Percentiles rank a stretch among this genome's conserved stretches.
phyloP scores from a whole-genome alignment of 2,888 invertebrate genomes.

The Aphidius colemani region DNA sequence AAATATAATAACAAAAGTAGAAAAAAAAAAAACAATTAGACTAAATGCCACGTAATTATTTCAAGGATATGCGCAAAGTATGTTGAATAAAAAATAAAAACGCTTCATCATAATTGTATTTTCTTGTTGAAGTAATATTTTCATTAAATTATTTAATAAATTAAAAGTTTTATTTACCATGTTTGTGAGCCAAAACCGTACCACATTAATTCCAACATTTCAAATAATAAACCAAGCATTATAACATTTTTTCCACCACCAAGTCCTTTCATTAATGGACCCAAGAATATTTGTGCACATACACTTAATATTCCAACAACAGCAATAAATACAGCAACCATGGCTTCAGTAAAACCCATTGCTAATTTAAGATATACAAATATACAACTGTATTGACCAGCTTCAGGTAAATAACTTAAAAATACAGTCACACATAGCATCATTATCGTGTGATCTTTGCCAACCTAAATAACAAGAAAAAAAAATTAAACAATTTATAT shows the following conservation, averaged over 20 bases:
- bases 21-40: not conserved
- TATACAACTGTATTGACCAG: slow-evolving; percentile 99
- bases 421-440: slow-evolving; percentile 97
- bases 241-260: slow-evolving; percentile 93
- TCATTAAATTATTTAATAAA: slow-evolving; percentile 11
- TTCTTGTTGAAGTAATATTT: not conserved
- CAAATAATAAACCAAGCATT: slow-evolving; percentile 93
- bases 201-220: slow-evolving; percentile 96
- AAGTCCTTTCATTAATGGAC: slow-evolving; percentile 71
- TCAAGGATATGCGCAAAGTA: slow-evolving; percentile 21
- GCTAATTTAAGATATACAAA: slow-evolving; percentile 97
- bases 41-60: slow-evolving; percentile 19
- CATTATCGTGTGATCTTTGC: slow-evolving; percentile 92
- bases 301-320: slow-evolving; percentile 96
- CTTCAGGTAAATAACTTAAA: slow-evolving; percentile 96
- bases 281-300: slow-evolving; percentile 87
- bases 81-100: slow-evolving; percentile 9
- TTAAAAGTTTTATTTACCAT: slow-evolving; percentile 67
- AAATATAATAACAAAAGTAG: too few species aligned
- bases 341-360: slow-evolving; percentile 93
- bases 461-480: slow-evolving; percentile 67
- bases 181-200: slow-evolving; percentile 95
- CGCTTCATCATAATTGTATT: not conserved
- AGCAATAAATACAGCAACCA: slow-evolving; percentile 97
- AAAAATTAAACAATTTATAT: slow-evolving; percentile 1